Evolutionary conservation across 2,888 invertebrate species (phyloP).

Genomic region (Copidosoma aretas): DNA sequence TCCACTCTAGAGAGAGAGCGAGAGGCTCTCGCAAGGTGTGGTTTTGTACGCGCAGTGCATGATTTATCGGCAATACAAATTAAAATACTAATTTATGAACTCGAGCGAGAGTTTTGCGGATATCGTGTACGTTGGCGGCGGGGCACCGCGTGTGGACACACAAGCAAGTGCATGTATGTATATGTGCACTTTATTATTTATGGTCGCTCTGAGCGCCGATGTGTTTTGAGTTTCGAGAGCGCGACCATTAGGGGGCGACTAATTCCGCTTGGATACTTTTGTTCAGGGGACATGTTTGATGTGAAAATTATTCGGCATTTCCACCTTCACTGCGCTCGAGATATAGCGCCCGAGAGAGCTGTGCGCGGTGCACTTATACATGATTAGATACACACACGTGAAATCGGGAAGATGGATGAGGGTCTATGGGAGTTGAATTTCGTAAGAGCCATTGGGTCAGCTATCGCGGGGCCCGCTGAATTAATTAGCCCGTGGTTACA

Average conservation of each 20-base stretch:
- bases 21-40: constrained; percentile 23
- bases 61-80: constrained; percentile 40
- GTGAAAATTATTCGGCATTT: background rate
- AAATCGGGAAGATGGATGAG: too few species aligned
- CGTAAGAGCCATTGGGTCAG: too few species aligned
- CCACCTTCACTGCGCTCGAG: too few species aligned
- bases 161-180: constrained; percentile 1
- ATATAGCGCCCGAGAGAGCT: too few species aligned
- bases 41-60: constrained; percentile 35
- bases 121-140: too few species aligned
- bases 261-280: constrained; percentile 22
- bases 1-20: constrained; percentile 24
- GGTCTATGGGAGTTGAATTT: too few species aligned
- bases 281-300: too few species aligned
- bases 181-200: constrained; percentile 35
- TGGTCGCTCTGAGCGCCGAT: constrained; percentile 4
- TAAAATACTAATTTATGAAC: constrained; percentile 42
- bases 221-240: constrained; percentile 18
- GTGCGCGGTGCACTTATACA: too few species aligned
- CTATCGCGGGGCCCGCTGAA: too few species aligned
- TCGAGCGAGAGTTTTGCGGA: constrained; percentile 24
- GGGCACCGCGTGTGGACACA: too few species aligned
- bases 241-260: constrained; percentile 37
- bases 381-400: too few species aligned
- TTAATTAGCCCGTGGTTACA: background rate